Evolutionary conservation across 2,113 vertebrate genomes (phyloP), one percentile per base, ranked within the genome.

Genomic region (Urocitellus parryii): DNA sequence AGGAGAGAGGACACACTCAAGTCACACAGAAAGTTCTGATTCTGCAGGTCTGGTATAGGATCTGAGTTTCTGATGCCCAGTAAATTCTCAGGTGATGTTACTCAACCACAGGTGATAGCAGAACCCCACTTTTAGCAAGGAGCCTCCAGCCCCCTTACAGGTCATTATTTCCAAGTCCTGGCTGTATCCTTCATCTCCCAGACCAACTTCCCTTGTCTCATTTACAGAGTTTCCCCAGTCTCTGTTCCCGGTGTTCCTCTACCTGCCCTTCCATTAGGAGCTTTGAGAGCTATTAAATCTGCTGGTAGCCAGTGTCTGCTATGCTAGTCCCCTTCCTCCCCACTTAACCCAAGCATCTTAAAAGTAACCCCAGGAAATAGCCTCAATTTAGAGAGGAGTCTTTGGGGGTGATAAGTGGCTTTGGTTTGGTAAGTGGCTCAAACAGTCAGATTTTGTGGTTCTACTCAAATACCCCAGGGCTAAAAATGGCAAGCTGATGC

Each of bases 21-120:
- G 76, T 96, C 65, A 95, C 61, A 84, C 10, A 53, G 29, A 79
- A 74, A n/a, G 29, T 68, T 74, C 87, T 63, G 78, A 68, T 68
- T 48, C 83, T 58, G 53, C 8, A 20, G 29, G 42, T 67, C 45
- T 7, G 16, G 42, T 58, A 39, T 74, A 22, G 37, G 16, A 65
- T 27, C n/a, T 88, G 61, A 77, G 72, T n/a, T 70, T 73, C 37
- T 51, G 39, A 48, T 20, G 45, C 91, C 58, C 76, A 39, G 37
- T 8, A n/a, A 68, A 48, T n/a, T 74, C 61, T 48, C 22, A 4
- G 70, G 34, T 63, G 56, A 93, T 8, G 63, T 3, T 68, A 73
- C 13, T 9, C 24, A 27, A 34, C 8, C 25, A 12, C 48, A 17
- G 24, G 32, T 80, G n/a, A 39, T 32, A 25, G 22, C 37, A 16